Evolutionary conservation across 2,888 invertebrate genomes (phyloP).

Genomic region (Tachina fera): DNA sequence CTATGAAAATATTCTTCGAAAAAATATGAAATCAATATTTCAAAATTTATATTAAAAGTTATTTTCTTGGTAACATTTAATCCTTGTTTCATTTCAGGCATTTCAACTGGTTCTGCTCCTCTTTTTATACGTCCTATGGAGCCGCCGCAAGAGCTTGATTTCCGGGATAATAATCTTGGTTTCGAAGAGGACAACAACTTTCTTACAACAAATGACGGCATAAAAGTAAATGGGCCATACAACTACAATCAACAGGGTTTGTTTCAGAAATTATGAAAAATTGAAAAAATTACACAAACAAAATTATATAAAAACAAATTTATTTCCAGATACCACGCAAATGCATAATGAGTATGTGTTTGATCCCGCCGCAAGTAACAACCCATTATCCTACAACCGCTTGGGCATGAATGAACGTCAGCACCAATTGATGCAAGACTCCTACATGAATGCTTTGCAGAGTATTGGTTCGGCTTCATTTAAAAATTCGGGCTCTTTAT

Average conservation of each 20-base stretch:
- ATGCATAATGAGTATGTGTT: constrained; percentile 82
- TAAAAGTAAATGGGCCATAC: constrained; percentile 76
- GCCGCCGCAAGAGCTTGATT: constrained; percentile 88
- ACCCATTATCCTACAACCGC: constrained; percentile 80
- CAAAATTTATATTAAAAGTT: too few species aligned
- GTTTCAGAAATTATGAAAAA: background rate
- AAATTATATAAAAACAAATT: background rate
- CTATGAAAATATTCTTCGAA: too few species aligned
- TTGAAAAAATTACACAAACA: background rate
- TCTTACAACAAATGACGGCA: constrained; percentile 71
- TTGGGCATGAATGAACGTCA: constrained; percentile 85
- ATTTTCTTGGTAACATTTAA: background rate
- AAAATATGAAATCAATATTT: background rate
- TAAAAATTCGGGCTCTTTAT: constrained; percentile 78
- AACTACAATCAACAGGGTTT: constrained; percentile 80
- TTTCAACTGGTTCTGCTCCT: constrained; percentile 80
- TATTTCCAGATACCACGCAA: constrained; percentile 82
- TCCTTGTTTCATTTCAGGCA: constrained; percentile 75
- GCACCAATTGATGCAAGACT: constrained; percentile 85
- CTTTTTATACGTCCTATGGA: constrained; percentile 81
- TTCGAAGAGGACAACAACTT: constrained; percentile 79
- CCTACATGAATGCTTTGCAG: constrained; percentile 84
- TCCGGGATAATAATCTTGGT: constrained; percentile 88
- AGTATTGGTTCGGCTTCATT: constrained; percentile 79
- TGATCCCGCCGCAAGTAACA: constrained; percentile 73